These are phyloP conservation scores for Clarias fuscus DNA, from an alignment of 2,797 vertebrate species.

Conservation along the genomic window DNA sequence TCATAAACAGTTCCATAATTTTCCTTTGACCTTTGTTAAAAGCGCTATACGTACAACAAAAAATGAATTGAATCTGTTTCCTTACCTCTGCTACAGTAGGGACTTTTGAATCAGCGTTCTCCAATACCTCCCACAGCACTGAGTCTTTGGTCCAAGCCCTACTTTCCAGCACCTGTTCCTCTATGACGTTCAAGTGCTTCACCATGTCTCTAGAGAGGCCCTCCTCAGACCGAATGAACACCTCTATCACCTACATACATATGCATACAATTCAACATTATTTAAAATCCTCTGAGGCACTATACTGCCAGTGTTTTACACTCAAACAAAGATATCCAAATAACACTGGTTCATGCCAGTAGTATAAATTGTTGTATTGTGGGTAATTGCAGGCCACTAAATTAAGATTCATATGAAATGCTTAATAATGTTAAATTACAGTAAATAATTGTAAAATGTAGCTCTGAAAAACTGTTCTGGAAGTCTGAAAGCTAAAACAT, in stretches of 20 bases:
- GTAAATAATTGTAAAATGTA: neutral
- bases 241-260: conserved; percentile 87
- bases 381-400: neutral
- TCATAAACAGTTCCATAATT: too few species aligned
- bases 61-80: neutral
- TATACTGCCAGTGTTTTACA: neutral
- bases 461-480: neutral
- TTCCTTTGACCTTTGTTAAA: too few species aligned
- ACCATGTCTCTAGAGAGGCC: conserved; percentile 96
- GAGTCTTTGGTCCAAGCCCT: conserved; percentile 87
- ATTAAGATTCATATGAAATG: neutral
- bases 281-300: neutral
- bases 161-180: conserved; percentile 95
- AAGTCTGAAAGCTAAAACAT: neutral
- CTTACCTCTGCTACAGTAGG: conserved; percentile 93
- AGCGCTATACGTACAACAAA: too few species aligned
- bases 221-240: conserved; percentile 95
- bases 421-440: neutral
- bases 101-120: conserved; percentile 79
- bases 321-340: neutral
- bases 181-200: conserved; percentile 93
- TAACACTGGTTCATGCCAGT: neutral
- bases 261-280: neutral
- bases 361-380: neutral
- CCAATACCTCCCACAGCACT: conserved; percentile 84